Evolutionary conservation across 2,888 invertebrate genomes (phyloP).

Genomic region (Pteria penguin): DNA sequence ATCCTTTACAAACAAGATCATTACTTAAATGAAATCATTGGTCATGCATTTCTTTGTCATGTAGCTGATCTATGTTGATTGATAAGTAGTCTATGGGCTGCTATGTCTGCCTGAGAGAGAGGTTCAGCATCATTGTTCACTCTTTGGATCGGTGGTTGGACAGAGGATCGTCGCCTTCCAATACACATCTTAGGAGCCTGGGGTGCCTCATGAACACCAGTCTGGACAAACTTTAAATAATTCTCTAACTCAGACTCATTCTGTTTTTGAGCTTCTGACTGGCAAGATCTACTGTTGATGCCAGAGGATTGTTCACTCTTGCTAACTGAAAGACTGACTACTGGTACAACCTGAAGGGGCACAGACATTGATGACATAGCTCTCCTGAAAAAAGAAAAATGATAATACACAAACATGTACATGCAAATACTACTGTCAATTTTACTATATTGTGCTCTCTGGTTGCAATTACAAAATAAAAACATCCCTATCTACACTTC

Average conservation of each 20-base stretch:
- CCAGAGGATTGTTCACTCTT: slow-evolving; percentile 7
- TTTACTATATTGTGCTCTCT: too few relatives aligned
- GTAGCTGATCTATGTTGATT: slow-evolving; percentile 28
- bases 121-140: slow-evolving; percentile 73
- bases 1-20: too few relatives aligned
- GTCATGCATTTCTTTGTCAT: background rate
- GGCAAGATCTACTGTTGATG: slow-evolving; percentile 1
- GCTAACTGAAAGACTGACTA: slow-evolving; percentile 53
- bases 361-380: slow-evolving; percentile 62
- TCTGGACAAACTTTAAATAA: slow-evolving; percentile 13
- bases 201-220: slow-evolving; percentile 32
- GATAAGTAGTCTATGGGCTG: slow-evolving; percentile 64
- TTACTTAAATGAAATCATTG: too few relatives aligned
- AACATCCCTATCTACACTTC: too few relatives aligned
- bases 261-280: slow-evolving; percentile 17
- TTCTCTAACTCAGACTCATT: slow-evolving; percentile 10
- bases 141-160: slow-evolving; percentile 69
- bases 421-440: too few relatives aligned
- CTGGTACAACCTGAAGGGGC: slow-evolving; percentile 75
- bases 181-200: slow-evolving; percentile 24
- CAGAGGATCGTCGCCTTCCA: slow-evolving; percentile 48
- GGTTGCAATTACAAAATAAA: too few relatives aligned
- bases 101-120: slow-evolving; percentile 66
- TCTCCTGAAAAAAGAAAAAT: slow-evolving; percentile 59
- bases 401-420: too few relatives aligned